These are phyloP conservation scores for Varecia variegata DNA, from an alignment of 2,797 vertebrate genomes.

Conservation along the genomic window DNA sequence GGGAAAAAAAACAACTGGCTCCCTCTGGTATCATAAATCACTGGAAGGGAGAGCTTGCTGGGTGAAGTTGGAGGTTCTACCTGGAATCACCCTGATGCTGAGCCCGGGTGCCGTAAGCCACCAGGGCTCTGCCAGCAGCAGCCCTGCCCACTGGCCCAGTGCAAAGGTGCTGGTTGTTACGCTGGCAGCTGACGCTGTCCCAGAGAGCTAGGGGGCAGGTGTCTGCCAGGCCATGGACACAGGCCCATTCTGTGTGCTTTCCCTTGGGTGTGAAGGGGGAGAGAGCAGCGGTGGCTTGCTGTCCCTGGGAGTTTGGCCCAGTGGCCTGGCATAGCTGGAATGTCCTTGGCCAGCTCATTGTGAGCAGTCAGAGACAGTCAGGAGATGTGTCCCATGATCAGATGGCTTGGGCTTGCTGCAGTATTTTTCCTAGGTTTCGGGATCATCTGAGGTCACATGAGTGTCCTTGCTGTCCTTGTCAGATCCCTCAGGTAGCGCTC, in stretches of 20 bases:
- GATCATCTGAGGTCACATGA: constrained; percentile 63
- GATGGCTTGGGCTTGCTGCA: constrained; percentile 50
- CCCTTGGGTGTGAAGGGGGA: constrained; percentile 42
- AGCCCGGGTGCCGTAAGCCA: constrained; percentile 71
- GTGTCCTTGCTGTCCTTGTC: constrained; percentile 30
- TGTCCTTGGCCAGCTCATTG: constrained; percentile 71
- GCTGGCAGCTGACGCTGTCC: constrained; percentile 67
- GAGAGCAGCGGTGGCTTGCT: neutral
- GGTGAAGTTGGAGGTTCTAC: constrained; percentile 46
- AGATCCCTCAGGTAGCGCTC: neutral
- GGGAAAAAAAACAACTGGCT: constrained; percentile 28
- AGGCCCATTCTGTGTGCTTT: neutral
- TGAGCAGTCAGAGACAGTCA: constrained; percentile 56
- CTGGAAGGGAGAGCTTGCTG: constrained; percentile 53
- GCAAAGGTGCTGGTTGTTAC: constrained; percentile 51
- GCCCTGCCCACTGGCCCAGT: neutral
- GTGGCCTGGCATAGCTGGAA: constrained; percentile 60
- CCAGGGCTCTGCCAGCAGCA: constrained; percentile 50
- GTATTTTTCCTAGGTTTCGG: constrained; percentile 51
- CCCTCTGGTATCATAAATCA: constrained; percentile 70
- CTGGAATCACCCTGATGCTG: constrained; percentile 28
- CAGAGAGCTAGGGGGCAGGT: constrained; percentile 61
- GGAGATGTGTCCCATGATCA: constrained; percentile 66
- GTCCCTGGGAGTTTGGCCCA: constrained; percentile 34
- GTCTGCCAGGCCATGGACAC: constrained; percentile 65